Conservation (phyloP, 2,113 vertebrate genomes). For the Coptodon bakossiorum region DNA sequence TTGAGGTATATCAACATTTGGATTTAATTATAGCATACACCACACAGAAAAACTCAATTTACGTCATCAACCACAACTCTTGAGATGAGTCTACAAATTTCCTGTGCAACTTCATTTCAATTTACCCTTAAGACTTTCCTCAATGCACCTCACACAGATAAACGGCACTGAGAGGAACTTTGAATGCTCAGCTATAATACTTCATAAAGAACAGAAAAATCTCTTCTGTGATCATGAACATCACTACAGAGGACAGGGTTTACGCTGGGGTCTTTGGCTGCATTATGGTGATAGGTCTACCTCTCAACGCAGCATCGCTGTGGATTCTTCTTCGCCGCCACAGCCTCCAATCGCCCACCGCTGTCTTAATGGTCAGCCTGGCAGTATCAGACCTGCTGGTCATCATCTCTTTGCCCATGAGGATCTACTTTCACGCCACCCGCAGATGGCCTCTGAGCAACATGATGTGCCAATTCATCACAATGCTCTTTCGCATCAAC, state of each 20-base stretch:
- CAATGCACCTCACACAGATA: not conserved
- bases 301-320: constrained; percentile 47
- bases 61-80: not conserved
- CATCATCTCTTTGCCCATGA: constrained; percentile 28
- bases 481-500: constrained; percentile 42
- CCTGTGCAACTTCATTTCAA: not conserved
- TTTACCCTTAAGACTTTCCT: not conserved
- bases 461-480: not conserved
- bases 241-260: not conserved
- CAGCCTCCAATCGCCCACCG: constrained; percentile 1
- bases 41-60: not conserved
- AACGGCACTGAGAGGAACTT: not conserved
- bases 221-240: not conserved
- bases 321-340: constrained; percentile 43
- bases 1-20: not conserved
- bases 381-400: constrained; percentile 53
- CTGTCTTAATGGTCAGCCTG: constrained; percentile 58
- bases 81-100: not conserved
- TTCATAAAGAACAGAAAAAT: not conserved
- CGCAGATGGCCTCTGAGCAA: constrained; percentile 2
- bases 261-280: not conserved
- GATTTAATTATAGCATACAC: not conserved
- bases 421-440: constrained; percentile 37
- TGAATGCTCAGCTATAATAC: not conserved
- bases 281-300: constrained; percentile 27